Conservation (phyloP, 2,888 invertebrate species). For the Piscicola geometra region DNA sequence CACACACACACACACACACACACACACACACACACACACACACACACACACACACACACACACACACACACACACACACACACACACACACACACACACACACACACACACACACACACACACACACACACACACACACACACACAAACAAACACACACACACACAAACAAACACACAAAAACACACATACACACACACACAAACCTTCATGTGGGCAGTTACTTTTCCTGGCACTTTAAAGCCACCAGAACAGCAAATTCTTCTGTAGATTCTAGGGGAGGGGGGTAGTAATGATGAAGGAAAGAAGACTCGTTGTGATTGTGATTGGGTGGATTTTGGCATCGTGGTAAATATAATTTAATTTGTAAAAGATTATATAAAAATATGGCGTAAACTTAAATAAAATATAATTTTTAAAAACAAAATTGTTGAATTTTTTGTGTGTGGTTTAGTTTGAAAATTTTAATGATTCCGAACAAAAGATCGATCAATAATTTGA, state of each 20-base stretch:
- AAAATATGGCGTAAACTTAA: too few relatives aligned
- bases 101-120: neutral
- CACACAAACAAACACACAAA: neutral
- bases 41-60: slow-evolving; percentile 12
- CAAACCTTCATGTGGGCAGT: slow-evolving; percentile 31
- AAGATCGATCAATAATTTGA: too few relatives aligned
- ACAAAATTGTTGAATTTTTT: too few relatives aligned
- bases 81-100: slow-evolving; percentile 6
- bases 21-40: slow-evolving; percentile 11
- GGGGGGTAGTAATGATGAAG: too few relatives aligned
- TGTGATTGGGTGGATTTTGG: too few relatives aligned
- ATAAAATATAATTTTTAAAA: too few relatives aligned
- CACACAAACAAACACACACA: neutral
- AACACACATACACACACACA: neutral
- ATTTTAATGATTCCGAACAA: too few relatives aligned
- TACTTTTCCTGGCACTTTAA: slow-evolving; percentile 31
- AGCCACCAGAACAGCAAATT: slow-evolving; percentile 27
- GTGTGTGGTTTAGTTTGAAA: too few relatives aligned
- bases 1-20: slow-evolving; percentile 24
- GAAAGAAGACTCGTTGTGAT: too few relatives aligned
- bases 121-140: slow-evolving; percentile 6
- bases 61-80: slow-evolving; percentile 6
- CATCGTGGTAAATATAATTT: too few relatives aligned
- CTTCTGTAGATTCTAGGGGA: slow-evolving; percentile 32
- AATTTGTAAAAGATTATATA: too few relatives aligned